These are phyloP conservation scores for Gibbula magus DNA, from an alignment of 2,888 invertebrate genomes.

Conservation along the genomic window DNA sequence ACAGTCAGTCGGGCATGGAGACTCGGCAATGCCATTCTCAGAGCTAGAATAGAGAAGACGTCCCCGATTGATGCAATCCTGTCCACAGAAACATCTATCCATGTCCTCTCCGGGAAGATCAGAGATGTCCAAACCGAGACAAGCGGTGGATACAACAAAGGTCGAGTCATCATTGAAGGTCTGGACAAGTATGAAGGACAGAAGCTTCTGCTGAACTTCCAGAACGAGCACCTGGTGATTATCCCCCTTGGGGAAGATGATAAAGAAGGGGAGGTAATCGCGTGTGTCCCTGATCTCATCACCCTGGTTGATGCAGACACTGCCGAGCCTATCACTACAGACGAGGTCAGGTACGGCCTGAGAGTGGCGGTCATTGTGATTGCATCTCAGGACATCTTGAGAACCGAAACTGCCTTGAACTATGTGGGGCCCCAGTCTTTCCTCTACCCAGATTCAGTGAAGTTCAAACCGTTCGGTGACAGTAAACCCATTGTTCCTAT, in stretches of 20 bases:
- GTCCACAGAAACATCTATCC: constrained; percentile 48
- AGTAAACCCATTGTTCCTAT: background rate
- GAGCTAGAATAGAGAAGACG: constrained; percentile 53
- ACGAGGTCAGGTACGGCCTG: constrained; percentile 67
- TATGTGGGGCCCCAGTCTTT: constrained; percentile 66
- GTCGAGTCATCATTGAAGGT: constrained; percentile 41
- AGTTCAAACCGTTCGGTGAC: constrained; percentile 19
- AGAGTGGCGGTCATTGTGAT: constrained; percentile 64
- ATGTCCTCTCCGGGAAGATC: constrained; percentile 66
- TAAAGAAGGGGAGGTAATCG: constrained; percentile 44
- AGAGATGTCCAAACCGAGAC: constrained; percentile 59
- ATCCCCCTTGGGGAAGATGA: constrained; percentile 25
- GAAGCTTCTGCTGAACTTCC: constrained; percentile 60
- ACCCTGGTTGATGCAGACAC: constrained; percentile 63
- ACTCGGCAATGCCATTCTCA: constrained; percentile 63
- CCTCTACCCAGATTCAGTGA: constrained; percentile 44
- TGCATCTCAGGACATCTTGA: constrained; percentile 54
- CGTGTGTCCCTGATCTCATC: constrained; percentile 68
- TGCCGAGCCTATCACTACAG: constrained; percentile 67
- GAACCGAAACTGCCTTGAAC: constrained; percentile 51
- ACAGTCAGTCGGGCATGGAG: constrained; percentile 63
- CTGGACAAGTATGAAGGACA: constrained; percentile 17
- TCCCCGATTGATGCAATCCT: constrained; percentile 59
- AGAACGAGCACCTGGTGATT: constrained; percentile 71
- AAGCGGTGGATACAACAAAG: constrained; percentile 65